Conservation (phyloP, 2,797 vertebrate genomes). For the Myotis daubentonii region DNA sequence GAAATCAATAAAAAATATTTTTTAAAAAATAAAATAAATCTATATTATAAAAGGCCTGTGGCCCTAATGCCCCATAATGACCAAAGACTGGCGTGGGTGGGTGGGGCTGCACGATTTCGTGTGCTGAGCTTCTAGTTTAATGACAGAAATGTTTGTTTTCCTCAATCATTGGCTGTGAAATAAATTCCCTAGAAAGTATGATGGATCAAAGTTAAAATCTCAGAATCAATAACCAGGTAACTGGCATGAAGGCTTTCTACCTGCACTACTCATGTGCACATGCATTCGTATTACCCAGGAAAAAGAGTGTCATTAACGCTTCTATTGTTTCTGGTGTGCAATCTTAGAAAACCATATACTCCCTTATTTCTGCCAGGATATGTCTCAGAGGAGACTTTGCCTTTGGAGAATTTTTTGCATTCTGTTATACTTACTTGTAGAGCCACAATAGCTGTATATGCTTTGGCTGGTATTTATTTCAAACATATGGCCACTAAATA, state of each 20-base stretch:
- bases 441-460: background rate
- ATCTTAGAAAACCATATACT: background rate
- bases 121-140: background rate
- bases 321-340: background rate
- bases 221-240: conserved; percentile 24
- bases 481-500: conserved; percentile 48
- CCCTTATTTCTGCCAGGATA: background rate
- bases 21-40: background rate
- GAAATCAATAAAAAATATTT: background rate
- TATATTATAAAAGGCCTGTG: no score
- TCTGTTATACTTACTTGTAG: conserved; percentile 30
- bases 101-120: no score
- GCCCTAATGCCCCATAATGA: no score
- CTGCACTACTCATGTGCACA: background rate
- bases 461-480: conserved; percentile 57
- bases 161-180: background rate
- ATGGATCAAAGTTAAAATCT: conserved; percentile 44
- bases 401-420: conserved; percentile 15
- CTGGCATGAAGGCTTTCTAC: background rate
- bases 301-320: background rate
- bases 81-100: no score
- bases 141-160: background rate
- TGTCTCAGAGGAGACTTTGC: conserved; percentile 7
- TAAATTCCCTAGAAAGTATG: conserved; percentile 38
- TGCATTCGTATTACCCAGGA: background rate